These are phyloP conservation scores for Casuarius casuarius DNA, from an alignment of 2,113 vertebrate species.

Conservation along the genomic window DNA sequence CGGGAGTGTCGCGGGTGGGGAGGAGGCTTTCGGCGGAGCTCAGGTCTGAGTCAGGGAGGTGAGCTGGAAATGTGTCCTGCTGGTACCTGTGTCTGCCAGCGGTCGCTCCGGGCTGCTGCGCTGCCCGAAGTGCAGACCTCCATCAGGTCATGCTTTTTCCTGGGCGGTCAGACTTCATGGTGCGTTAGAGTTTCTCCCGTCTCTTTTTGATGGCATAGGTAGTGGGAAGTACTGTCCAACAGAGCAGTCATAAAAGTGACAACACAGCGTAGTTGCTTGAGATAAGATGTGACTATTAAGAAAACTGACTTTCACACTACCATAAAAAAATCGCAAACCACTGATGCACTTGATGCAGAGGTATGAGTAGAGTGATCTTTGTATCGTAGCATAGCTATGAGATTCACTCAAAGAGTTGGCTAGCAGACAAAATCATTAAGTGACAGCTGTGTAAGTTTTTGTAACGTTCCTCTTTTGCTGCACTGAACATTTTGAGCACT, in stretches of 20 bases:
- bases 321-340: accelerated
- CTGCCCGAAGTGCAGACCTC: no score
- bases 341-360: background rate
- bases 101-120: no score
- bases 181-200: background rate
- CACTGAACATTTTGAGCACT: accelerated
- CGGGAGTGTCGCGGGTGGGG: no score
- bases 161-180: no score
- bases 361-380: accelerated
- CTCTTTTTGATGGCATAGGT: background rate
- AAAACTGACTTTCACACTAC: background rate
- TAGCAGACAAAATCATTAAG: background rate
- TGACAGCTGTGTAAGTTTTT: accelerated
- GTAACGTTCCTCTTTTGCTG: accelerated
- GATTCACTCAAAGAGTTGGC: accelerated
- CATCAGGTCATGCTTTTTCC: background rate
- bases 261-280: accelerated
- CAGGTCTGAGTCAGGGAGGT: no score
- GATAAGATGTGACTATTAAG: background rate
- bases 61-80: no score
- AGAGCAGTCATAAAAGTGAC: background rate
- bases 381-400: accelerated
- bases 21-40: background rate
- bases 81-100: no score
- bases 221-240: background rate